Percentiles rank a stretch among this genome's conserved stretches.
Conservation (phyloP, 2,888 invertebrate genomes). For the Panzeria rudis region DNA sequence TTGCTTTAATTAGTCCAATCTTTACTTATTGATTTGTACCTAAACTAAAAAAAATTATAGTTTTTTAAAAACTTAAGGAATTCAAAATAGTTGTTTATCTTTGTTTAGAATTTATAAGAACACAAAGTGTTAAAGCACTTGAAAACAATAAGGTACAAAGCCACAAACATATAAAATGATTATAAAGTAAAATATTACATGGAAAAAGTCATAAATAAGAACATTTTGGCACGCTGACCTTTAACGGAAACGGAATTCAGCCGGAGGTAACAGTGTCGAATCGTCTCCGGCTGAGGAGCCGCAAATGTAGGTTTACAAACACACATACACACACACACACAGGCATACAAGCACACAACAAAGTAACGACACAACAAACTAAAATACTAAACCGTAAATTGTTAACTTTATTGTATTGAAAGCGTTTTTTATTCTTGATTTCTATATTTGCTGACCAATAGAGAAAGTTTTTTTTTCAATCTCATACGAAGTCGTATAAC, state of each 20-base stretch:
- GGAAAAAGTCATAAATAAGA: slow-evolving; percentile 68
- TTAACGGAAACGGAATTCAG: slow-evolving; percentile 80
- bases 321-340: background rate
- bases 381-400: slow-evolving; percentile 23
- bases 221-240: slow-evolving; percentile 73
- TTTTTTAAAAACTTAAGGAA: slow-evolving; percentile 35
- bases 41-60: too few relatives aligned
- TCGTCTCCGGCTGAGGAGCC: slow-evolving; percentile 80
- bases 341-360: background rate
- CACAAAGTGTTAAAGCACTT: slow-evolving; percentile 31
- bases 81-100: slow-evolving; percentile 43
- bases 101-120: slow-evolving; percentile 31
- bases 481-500: too few relatives aligned
- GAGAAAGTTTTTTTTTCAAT: slow-evolving; percentile 30
- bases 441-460: slow-evolving; percentile 67
- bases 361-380: slow-evolving; percentile 30
- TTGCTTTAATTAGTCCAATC: too few relatives aligned
- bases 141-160: slow-evolving; percentile 21
- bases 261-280: slow-evolving; percentile 82
- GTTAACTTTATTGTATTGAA: slow-evolving; percentile 41
- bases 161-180: background rate
- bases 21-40: too few relatives aligned
- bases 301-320: slow-evolving; percentile 64
- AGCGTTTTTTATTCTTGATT: slow-evolving; percentile 7
- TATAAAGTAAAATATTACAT: slow-evolving; percentile 47